These are phyloP conservation scores for Nineta flava DNA, from an alignment of 2,888 invertebrate species.

Conservation along the genomic window DNA sequence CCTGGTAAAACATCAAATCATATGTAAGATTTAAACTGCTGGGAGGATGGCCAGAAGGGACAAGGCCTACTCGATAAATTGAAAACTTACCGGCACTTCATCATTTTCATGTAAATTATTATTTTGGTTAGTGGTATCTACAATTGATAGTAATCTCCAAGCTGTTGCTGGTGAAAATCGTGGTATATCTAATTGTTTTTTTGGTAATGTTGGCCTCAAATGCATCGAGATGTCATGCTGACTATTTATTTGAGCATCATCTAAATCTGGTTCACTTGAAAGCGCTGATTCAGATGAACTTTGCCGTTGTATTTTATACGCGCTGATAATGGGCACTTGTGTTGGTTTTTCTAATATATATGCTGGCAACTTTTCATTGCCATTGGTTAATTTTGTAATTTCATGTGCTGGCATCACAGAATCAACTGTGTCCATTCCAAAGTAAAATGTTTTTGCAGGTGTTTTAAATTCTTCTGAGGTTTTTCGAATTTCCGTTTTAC, in stretches of 20 bases:
- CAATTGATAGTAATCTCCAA: constrained; percentile 55
- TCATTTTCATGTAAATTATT: constrained; percentile 20
- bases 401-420: constrained; percentile 8
- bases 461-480: constrained; percentile 17
- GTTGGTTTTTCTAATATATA: neutral
- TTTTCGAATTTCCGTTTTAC: constrained; percentile 17
- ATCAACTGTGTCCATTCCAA: constrained; percentile 49
- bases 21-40: neutral
- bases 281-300: constrained; percentile 38
- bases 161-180: constrained; percentile 71
- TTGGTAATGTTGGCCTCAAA: constrained; percentile 62
- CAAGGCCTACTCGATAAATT: too few relatives aligned
- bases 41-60: too few relatives aligned
- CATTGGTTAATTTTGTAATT: constrained; percentile 8
- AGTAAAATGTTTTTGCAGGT: constrained; percentile 49
- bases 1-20: constrained; percentile 15
- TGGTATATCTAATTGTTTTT: constrained; percentile 59
- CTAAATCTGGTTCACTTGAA: constrained; percentile 34
- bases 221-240: constrained; percentile 50
- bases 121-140: constrained; percentile 31
- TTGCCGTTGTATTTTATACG: constrained; percentile 12
- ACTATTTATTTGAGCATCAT: constrained; percentile 23
- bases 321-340: neutral
- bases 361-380: neutral
- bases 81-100: constrained; percentile 17